phyloP scores from a whole-genome alignment of 2,888 invertebrate species.

The Rhyacophila evoluta region DNA sequence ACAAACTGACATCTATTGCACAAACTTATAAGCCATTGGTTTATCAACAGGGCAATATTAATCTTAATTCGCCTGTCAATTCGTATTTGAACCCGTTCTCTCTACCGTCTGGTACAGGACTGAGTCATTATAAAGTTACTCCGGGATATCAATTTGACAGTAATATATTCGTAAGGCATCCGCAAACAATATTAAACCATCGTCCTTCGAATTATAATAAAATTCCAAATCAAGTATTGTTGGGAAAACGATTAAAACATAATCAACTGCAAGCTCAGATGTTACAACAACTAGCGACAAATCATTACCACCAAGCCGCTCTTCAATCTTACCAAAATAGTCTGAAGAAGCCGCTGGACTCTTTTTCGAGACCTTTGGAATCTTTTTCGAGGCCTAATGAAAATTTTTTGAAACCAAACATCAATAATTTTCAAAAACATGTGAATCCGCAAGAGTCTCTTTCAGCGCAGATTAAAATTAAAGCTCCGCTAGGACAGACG shows the following conservation, averaged over 20 bases:
- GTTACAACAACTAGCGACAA: constrained; percentile 63
- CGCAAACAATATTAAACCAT: constrained; percentile 62
- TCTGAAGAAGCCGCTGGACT: constrained; percentile 62
- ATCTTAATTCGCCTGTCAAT: constrained; percentile 65
- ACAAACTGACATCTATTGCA: constrained; percentile 66
- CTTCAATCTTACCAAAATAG: constrained; percentile 43
- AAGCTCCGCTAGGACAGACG: constrained; percentile 57
- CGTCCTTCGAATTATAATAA: constrained; percentile 63
- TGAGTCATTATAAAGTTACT: constrained; percentile 62
- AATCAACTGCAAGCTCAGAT: constrained; percentile 60
- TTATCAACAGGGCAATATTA: constrained; percentile 59
- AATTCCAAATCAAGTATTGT: constrained; percentile 57
- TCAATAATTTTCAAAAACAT: constrained; percentile 63
- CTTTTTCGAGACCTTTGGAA: constrained; percentile 62
- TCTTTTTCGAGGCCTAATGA: constrained; percentile 57
- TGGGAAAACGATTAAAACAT: constrained; percentile 60
- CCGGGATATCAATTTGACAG: constrained; percentile 49
- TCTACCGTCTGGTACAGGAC: constrained; percentile 59
- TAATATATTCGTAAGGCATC: constrained; percentile 62
- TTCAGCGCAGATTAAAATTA: constrained; percentile 56
- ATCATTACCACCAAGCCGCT: constrained; percentile 57
- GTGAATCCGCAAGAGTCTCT: constrained; percentile 59
- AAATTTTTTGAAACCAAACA: constrained; percentile 57
- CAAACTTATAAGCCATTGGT: constrained; percentile 67
- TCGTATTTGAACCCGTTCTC: constrained; percentile 67